Percentiles rank a stretch among this genome's conserved stretches.
Evolutionary conservation across 1,140 invertebrate species (phyloP).

Genomic region (Neodiprion virginianus): DNA sequence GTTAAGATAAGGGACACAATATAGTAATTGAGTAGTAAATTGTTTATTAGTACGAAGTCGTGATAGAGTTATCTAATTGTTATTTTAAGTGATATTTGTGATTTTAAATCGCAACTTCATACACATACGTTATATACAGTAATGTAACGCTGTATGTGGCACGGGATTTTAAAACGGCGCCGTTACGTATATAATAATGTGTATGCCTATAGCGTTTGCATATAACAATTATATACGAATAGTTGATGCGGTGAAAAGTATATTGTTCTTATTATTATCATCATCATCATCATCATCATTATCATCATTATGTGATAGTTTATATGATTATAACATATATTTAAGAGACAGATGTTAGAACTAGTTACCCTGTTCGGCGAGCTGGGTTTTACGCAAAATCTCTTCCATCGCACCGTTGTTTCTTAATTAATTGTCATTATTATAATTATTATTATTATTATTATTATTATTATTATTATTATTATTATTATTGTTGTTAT

Average conservation of each 20-base stretch:
- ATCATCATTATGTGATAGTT: slow-evolving; percentile 13
- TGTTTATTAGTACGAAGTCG: slow-evolving; percentile 57
- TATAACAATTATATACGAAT: too few species aligned
- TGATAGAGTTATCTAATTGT: slow-evolving; percentile 42
- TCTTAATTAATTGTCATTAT: neutral
- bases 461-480: too few species aligned
- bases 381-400: slow-evolving; percentile 36
- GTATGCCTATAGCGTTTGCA: too few species aligned
- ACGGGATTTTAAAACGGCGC: too few species aligned
- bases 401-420: slow-evolving; percentile 33
- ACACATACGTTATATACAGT: too few species aligned
- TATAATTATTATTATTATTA: too few species aligned
- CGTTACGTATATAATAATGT: too few species aligned
- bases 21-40: slow-evolving; percentile 53
- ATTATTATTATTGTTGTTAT: too few species aligned
- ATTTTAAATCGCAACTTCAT: slow-evolving; percentile 10
- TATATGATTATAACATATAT: slow-evolving; percentile 17
- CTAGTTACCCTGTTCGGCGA: slow-evolving; percentile 57
- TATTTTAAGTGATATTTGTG: slow-evolving; percentile 34
- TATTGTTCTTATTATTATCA: slow-evolving; percentile 13
- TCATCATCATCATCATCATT: slow-evolving; percentile 15
- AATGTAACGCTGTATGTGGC: too few species aligned
- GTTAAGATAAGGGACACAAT: neutral
- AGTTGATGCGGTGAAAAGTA: slow-evolving; percentile 1
- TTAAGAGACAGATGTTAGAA: slow-evolving; percentile 54